Evolutionary conservation across 2,888 invertebrate genomes (phyloP), one percentile per base, ranked within the genome.

Genomic region (Drosophila eohydei): DNA sequence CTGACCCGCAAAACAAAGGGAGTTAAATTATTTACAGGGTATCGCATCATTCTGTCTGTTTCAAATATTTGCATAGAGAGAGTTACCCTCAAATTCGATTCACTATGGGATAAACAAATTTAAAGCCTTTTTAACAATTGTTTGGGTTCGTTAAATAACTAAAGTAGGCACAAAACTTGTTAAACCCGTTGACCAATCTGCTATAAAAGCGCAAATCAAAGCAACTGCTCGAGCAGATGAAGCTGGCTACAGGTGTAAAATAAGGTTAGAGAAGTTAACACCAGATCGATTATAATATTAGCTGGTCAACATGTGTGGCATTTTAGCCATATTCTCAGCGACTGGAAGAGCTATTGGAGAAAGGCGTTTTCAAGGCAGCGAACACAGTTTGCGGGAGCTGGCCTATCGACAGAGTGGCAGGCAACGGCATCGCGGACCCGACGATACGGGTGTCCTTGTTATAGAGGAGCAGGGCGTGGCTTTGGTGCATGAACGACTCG

Each of bases 361-460:
- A 0, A 83, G 78, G 26, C 51, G 61, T 32, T 77, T 80, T 8
- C 50, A 77, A 11, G 81, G 76, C 36, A 77, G 82, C 28, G 60
- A 72, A n/a, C 86, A 90, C 40, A 80, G 64, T 16, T 58, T 91
- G 28, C 74, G 92, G 30, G 92, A 92, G 70, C 61, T 92, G 69
- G 92, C 90, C 4, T 92, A 91, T 59, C 81, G 90, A 0, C 91
- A 92, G 66, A 92, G 92, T 51, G 80, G 83, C 6, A 86, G 86
- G 52, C 92, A 92, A 62, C 79, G 92, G 1, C 92, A 92, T 78
- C 90, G 92, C 1, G 92, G 92, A 2, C 92, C 92, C 0, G 92
- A 92, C 64, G 88, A 91, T 40, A 92, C 92, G 0, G 92, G 92
- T 1, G 76, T 91, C 0, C 76, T 81, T 36, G 48, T 88, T 0